phyloP scores from a whole-genome alignment of 2,888 invertebrate genomes.

The Caenorhabditis afra region DNA sequence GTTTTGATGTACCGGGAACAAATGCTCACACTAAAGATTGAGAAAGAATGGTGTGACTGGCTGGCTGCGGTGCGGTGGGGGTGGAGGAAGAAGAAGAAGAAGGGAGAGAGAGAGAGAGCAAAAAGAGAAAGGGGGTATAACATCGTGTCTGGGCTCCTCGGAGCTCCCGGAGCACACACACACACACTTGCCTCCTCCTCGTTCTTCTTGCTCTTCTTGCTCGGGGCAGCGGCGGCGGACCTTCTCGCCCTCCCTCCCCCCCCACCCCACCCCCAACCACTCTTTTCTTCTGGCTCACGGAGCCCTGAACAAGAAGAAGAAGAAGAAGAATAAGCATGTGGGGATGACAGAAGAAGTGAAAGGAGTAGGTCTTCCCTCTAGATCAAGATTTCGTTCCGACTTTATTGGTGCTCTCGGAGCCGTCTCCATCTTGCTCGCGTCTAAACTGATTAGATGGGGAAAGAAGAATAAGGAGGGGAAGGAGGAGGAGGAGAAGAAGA shows the following conservation, averaged over 20 bases:
- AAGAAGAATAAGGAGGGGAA: background rate
- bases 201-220: too few relatives aligned
- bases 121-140: background rate
- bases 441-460: slow-evolving; percentile 23
- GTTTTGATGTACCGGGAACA: too few relatives aligned
- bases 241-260: background rate
- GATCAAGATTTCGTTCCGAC: background rate
- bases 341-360: slow-evolving; percentile 32
- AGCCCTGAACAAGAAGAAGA: slow-evolving; percentile 3
- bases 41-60: slow-evolving; percentile 10
- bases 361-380: too few relatives aligned
- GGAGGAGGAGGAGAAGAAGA: slow-evolving; percentile 14
- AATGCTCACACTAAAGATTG: too few relatives aligned
- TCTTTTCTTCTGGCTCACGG: slow-evolving; percentile 18
- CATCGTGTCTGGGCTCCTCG: slow-evolving; percentile 28
- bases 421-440: background rate
- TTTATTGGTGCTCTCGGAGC: background rate
- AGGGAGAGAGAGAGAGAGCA: slow-evolving; percentile 18
- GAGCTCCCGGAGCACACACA: slow-evolving; percentile 28
- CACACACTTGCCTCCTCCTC: slow-evolving; percentile 1
- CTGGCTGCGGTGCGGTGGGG: slow-evolving; percentile 22
- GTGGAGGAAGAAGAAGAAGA: slow-evolving; percentile 11
- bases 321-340: slow-evolving; percentile 33
- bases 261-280: slow-evolving; percentile 23
- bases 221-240: slow-evolving; percentile 19